These are phyloP conservation scores for Hemicrepidius hirtus DNA, from an alignment of 2,888 invertebrate genomes.

Conservation along the genomic window DNA sequence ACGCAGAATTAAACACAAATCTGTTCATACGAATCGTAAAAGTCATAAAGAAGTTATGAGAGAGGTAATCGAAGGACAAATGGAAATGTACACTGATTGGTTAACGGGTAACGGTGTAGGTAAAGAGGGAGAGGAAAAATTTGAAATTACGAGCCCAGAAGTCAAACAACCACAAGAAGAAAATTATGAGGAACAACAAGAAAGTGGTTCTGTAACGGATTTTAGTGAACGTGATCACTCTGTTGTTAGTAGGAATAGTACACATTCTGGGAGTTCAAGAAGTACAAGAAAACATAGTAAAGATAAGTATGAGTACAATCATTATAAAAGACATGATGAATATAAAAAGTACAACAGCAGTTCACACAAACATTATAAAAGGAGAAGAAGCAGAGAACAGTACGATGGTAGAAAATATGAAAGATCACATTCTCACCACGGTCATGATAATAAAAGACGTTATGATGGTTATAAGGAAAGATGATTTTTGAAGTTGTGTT, in stretches of 20 bases:
- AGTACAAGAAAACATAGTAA: constrained; percentile 21
- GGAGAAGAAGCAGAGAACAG: constrained; percentile 6
- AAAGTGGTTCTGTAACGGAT: constrained; percentile 25
- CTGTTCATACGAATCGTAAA: constrained; percentile 74
- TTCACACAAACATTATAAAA: not conserved
- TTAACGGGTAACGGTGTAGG: constrained; percentile 44
- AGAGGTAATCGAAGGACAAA: constrained; percentile 77
- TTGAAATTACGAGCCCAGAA: not conserved
- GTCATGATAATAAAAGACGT: not conserved
- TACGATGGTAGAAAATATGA: constrained; percentile 2
- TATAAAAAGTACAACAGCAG: not conserved
- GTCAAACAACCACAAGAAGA: constrained; percentile 5
- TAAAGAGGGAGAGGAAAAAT: not conserved
- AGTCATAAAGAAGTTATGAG: constrained; percentile 77
- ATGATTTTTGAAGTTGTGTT: not conserved
- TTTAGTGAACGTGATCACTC: constrained; percentile 40
- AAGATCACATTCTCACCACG: constrained; percentile 4
- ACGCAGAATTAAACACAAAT: constrained; percentile 75
- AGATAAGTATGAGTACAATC: constrained; percentile 16
- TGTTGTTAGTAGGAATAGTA: constrained; percentile 39
- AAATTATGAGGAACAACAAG: constrained; percentile 24
- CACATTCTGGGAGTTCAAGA: constrained; percentile 44
- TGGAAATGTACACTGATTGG: constrained; percentile 68
- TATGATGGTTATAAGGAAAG: constrained; percentile 7
- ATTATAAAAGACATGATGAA: not conserved